Evolutionary conservation across 2,113 vertebrate genomes (phyloP).

Genomic region (Tachysurus fulvidraco): DNA sequence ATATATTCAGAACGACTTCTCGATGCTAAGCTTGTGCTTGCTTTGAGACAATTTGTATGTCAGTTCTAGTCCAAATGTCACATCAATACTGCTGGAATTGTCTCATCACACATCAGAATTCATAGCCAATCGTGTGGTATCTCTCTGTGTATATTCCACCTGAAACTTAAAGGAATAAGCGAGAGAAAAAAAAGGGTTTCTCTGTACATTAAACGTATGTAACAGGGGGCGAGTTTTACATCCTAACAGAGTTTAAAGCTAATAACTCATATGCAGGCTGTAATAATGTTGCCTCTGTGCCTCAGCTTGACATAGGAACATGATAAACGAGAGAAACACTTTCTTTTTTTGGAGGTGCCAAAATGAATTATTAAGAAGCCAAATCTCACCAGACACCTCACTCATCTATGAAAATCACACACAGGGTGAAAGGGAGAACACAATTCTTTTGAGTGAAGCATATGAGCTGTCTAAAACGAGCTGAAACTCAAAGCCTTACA

Average conservation of each 20-base stretch:
- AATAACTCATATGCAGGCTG: conserved; percentile 24
- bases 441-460: conserved; percentile 57
- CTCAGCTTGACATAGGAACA: conserved; percentile 11
- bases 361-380: conserved; percentile 70
- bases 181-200: background rate
- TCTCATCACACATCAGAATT: conserved; percentile 6
- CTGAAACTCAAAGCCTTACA: background rate
- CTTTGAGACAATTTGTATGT: background rate
- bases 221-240: background rate
- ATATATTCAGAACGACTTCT: background rate
- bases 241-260: conserved; percentile 1
- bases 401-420: conserved; percentile 58
- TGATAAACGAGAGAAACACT: conserved; percentile 40
- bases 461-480: conserved; percentile 14
- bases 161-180: background rate
- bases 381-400: conserved; percentile 56
- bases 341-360: conserved; percentile 60
- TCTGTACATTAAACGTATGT: background rate
- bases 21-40: background rate
- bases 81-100: conserved; percentile 13
- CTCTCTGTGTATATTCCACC: background rate
- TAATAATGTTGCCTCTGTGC: conserved; percentile 20
- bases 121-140: background rate
- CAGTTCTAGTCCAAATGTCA: background rate
- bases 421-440: conserved; percentile 48